Base-by-base conservation (phyloP, 2,888 invertebrate species). In the Drosophila trichaetosa region DNA sequence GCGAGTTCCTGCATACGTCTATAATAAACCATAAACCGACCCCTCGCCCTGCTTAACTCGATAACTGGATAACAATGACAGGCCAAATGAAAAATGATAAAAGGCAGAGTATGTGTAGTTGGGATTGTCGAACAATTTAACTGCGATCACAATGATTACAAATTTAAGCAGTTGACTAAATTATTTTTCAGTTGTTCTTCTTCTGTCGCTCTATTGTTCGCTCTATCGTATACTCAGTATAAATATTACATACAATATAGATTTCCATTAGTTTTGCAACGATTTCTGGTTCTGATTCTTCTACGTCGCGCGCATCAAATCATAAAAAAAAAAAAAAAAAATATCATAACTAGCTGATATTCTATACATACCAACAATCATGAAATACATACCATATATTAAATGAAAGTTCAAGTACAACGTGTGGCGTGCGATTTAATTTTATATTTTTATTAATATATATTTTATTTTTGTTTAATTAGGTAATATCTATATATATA, bases 211-310 rank as follows among this genome's bases (percentile, higher is more conserved):
- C 68, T 76, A 61, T 77, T 64, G 69, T 65, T 73, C 70, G 63
- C 54, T 78, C 63, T 75, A 71, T 74, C 62, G 76, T 76, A 82
- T 70, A 52, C 54, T 83, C 84, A 84, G 89, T 84, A 89, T 89
- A 87, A 84, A 84, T 84, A 84, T 57, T 38, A 80, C 83, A 89
- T 84, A 57, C 56, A 65, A 61, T 51, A 70, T 87, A 87, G 87
- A 73, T 59, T 74, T 84, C 46, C 74, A 73, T 82, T 85, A 85
- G 89, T 73, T 88, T 83, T 83, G 69, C 66, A 71, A 73, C 65
- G 73, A 80, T 71, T 83, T 80, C 70, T 76, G 73, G 69, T 84
- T 83, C 76, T 76, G 69, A 63, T 71, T 77, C 66, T 68, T 54
- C 53, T 42, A 63, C 53, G 63, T 79, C 61, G 79, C 60, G 87